Evolutionary conservation across 2,888 invertebrate genomes (phyloP), one percentile per base, ranked within the genome.

Genomic region (Heliconius ethilla): DNA sequence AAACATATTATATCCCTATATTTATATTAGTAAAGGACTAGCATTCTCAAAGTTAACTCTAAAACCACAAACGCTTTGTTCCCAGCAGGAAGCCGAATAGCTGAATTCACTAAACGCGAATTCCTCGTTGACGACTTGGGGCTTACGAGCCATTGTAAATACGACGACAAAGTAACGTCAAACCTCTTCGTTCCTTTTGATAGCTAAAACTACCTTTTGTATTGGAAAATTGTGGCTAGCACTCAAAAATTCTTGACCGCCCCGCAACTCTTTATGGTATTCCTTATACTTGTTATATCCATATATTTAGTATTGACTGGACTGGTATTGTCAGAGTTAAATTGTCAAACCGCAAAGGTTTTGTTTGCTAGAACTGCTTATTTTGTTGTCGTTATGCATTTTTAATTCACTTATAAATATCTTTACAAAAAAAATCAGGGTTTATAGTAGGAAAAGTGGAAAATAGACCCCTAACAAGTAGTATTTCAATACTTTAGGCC

Each of bases 81-180:
- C 81, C 45, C 69, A 83, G 70, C 62, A 80, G 87, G 84, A 89
- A 91, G 90, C 88, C 87, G 88, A 90, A 91, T 89, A 88, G 86
- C 89, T 89, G 88, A 89, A 91, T 90, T 91, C 89, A 90, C 88
- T 90, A 87, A 86, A 87, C 82, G 84, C 82, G 82, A 86, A 89
- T 89, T 89, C 87, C 85, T 84, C 83, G 85, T 85, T 83, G 85
- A 75, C 70, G 76, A 65, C 62, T 55, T 67, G 76, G 82, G 85
- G 87, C 89, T 92, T 91, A 92, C 89, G 92, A 91, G 80, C 89
- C 83, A 92, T 92, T 92, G 92, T 92, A 83, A 83, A 81, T 84
- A 74, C 81, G 55, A 33, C 75, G 84, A 89, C 89, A 89, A 87
- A 86, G 88, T 89, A 87, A 84, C 80, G 79, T 80, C 82, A 82